These are phyloP conservation scores for Apotomis turbidana DNA, from an alignment of 2,888 invertebrate genomes.

Conservation along the genomic window DNA sequence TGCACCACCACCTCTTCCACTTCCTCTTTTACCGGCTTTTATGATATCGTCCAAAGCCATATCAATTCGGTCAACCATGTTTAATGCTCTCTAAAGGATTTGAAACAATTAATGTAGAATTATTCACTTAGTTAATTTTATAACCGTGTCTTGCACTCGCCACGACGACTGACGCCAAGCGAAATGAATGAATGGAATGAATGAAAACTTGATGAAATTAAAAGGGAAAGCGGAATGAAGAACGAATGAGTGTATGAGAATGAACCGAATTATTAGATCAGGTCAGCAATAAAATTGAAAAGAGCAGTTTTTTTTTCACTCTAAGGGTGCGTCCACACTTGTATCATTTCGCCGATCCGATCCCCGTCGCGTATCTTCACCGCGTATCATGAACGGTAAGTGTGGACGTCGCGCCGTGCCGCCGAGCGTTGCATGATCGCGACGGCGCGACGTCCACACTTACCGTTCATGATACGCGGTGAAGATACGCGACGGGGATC, in stretches of 20 bases:
- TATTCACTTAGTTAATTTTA: neutral
- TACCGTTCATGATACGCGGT: too few relatives aligned
- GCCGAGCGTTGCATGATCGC: too few relatives aligned
- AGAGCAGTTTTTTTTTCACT: too few relatives aligned
- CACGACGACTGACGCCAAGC: constrained; percentile 8
- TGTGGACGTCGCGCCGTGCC: too few relatives aligned
- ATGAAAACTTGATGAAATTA: neutral
- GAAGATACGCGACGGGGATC: too few relatives aligned
- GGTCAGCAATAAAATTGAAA: too few relatives aligned
- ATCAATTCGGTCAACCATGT: constrained; percentile 97
- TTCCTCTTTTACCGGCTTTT: constrained; percentile 90
- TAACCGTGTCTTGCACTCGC: constrained; percentile 9
- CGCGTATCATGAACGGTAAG: too few relatives aligned
- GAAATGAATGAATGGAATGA: constrained; percentile 6
- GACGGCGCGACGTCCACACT: too few relatives aligned
- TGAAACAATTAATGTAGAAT: neutral
- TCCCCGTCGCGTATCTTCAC: too few relatives aligned
- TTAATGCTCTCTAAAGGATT: constrained; percentile 52
- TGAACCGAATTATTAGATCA: neutral
- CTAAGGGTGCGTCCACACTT: too few relatives aligned
- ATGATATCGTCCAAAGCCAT: constrained; percentile 99
- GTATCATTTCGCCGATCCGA: too few relatives aligned
- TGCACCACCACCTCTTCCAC: constrained; percentile 82
- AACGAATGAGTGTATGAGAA: neutral
- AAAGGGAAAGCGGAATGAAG: neutral